Conservation (phyloP, 1,140 invertebrate species). For the Aplysia californica region DNA sequence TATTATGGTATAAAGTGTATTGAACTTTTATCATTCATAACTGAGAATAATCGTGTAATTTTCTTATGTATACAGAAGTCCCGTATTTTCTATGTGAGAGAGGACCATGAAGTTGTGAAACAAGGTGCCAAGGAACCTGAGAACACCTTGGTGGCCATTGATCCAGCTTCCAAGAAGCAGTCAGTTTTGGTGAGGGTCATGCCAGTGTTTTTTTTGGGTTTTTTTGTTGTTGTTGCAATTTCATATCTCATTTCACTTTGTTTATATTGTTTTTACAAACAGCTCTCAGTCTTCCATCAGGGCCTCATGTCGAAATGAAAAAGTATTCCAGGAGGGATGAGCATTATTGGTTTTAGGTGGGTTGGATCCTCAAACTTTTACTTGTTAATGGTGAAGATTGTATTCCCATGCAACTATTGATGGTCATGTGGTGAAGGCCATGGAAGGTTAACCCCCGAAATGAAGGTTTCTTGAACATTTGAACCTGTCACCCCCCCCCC, state of each 20-base stretch:
- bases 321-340: slow-evolving; percentile 27
- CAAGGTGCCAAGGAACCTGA: slow-evolving; percentile 48
- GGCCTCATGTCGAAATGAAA: slow-evolving; percentile 31
- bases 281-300: no score
- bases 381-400: no score
- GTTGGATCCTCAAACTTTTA: no score
- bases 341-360: neutral
- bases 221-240: no score
- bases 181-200: neutral
- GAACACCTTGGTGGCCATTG: slow-evolving; percentile 55
- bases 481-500: no score
- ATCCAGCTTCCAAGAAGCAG: slow-evolving; percentile 38
- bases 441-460: no score
- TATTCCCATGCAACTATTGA: no score
- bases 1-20: no score
- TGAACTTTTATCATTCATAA: no score
- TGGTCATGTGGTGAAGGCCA: no score
- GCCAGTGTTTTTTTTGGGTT: neutral
- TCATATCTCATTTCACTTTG: neutral
- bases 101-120: slow-evolving; percentile 54
- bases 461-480: no score
- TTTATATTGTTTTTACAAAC: neutral
- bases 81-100: slow-evolving; percentile 53
- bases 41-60: no score
- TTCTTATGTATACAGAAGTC: slow-evolving; percentile 46